phyloP scores from a whole-genome alignment of 2,113 vertebrate species.

The Aythya baeri region DNA sequence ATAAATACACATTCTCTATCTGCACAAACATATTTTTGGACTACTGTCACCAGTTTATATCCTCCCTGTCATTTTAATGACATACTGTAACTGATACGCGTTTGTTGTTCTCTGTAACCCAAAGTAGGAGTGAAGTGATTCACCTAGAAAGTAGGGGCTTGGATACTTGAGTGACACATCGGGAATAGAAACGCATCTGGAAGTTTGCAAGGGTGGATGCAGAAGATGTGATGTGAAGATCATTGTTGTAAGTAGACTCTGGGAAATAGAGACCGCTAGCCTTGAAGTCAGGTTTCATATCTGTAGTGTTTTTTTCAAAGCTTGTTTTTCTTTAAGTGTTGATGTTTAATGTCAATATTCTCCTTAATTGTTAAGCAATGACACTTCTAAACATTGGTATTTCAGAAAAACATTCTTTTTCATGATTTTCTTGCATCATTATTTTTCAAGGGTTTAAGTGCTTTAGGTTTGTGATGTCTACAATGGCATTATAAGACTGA shows the following conservation, averaged over 20 bases:
- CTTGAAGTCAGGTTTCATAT: not conserved
- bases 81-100: not conserved
- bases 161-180: not conserved
- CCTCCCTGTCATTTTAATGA: not conserved
- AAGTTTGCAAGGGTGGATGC: not conserved
- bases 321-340: not conserved
- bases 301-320: not conserved
- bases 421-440: not conserved
- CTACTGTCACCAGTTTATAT: not conserved
- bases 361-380: not conserved
- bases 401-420: not conserved
- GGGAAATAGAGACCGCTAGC: not conserved
- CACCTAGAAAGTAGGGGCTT: not conserved
- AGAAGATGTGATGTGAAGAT: not conserved
- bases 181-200: not conserved
- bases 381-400: not conserved
- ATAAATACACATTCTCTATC: not conserved
- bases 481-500: not conserved
- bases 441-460: not conserved
- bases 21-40: not conserved
- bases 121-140: slow-evolving; percentile 28
- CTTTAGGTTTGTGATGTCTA: not conserved
- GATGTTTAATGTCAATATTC: not conserved
- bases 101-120: slow-evolving; percentile 31
- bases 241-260: not conserved